These are phyloP conservation scores for Sardina pilchardus DNA, from an alignment of 2,113 vertebrate species.

Conservation along the genomic window DNA sequence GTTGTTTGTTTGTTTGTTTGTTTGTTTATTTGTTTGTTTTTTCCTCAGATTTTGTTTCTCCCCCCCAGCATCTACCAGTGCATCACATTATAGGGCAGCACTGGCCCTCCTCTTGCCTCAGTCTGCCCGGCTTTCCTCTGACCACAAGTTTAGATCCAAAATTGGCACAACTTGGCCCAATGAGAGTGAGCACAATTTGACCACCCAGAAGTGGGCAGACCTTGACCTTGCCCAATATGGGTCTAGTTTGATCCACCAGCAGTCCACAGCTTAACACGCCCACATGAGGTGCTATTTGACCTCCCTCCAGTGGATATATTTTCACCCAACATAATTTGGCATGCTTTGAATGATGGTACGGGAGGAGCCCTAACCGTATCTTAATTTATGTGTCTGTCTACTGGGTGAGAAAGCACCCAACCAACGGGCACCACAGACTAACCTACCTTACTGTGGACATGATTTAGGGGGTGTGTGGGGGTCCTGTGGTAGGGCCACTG, in stretches of 20 bases:
- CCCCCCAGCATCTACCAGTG: not conserved
- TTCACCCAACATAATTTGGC: not conserved
- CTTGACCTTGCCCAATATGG: not conserved
- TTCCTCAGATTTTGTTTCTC: constrained; percentile 38
- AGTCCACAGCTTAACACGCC: too few relatives aligned
- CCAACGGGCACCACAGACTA: too few relatives aligned
- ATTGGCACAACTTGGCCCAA: not conserved
- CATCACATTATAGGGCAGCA: not conserved
- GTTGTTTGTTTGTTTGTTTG: constrained; percentile 56
- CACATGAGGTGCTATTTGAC: not conserved
- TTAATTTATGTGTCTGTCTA: too few relatives aligned
- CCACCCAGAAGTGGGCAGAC: not conserved
- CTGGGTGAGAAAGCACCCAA: too few relatives aligned
- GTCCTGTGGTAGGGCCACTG: too few relatives aligned
- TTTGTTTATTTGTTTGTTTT: too few relatives aligned
- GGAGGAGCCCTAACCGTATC: too few relatives aligned
- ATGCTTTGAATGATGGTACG: too few relatives aligned
- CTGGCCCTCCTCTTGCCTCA: not conserved
- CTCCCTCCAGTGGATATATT: not conserved
- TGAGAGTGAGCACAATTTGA: not conserved
- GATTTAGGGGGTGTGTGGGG: too few relatives aligned
- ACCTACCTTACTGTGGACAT: too few relatives aligned
- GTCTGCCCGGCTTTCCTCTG: not conserved
- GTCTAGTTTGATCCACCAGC: not conserved
- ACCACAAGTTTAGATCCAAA: not conserved